A percentile compares a stretch with the other conserved stretches of the same genome.
phyloP scores from a whole-genome alignment of 2,113 vertebrate species.

The Pionites leucogaster region DNA sequence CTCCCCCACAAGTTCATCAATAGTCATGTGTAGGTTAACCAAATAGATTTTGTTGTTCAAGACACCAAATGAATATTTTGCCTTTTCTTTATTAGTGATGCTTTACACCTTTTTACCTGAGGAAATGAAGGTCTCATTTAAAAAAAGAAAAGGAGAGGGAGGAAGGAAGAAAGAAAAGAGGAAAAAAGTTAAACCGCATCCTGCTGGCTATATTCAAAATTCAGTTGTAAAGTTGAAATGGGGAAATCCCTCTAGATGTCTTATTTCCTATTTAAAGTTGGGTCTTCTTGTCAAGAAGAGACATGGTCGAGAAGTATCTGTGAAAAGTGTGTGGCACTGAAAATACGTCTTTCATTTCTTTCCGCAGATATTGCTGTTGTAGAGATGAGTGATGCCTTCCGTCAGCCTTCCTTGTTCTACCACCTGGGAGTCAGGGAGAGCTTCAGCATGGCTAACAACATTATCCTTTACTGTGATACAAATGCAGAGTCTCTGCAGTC shows the following conservation, averaged over 20 bases:
- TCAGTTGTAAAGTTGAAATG: neutral
- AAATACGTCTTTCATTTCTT: neutral
- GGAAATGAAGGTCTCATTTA: neutral
- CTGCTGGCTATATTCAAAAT: neutral
- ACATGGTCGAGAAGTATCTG: neutral
- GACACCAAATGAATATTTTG: neutral
- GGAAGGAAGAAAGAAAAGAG: neutral
- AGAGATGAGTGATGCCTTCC: constrained; percentile 97
- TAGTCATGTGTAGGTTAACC: neutral
- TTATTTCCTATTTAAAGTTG: constrained; percentile 16
- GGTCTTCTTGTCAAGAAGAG: neutral
- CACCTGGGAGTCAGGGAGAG: constrained; percentile 97
- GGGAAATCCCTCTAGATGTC: constrained; percentile 35
- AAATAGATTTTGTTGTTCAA: neutral
- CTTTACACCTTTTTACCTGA: neutral
- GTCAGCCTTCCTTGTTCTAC: constrained; percentile 97
- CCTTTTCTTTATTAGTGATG: neutral
- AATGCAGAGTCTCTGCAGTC: constrained; percentile 92
- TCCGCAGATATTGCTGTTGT: constrained; percentile 93
- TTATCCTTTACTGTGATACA: constrained; percentile 96
- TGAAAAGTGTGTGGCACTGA: neutral
- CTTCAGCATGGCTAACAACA: constrained; percentile 99
- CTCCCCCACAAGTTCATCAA: neutral
- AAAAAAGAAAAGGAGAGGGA: neutral
- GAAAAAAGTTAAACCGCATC: constrained; percentile 15